Evolutionary conservation across 2,888 invertebrate genomes (phyloP).

Genomic region (Orchestes rusci): DNA sequence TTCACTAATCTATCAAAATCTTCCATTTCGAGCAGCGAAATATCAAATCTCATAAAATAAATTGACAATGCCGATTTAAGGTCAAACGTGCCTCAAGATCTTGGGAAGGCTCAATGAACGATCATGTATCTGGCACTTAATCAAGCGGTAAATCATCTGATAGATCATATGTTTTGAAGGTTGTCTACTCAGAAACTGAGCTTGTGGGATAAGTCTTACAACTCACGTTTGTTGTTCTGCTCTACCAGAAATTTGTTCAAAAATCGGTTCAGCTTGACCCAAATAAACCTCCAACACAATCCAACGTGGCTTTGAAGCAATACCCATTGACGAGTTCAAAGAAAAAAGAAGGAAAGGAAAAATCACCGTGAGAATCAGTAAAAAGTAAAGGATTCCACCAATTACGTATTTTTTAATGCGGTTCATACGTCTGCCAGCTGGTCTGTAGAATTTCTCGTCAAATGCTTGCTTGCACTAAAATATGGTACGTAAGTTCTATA

Average conservation of each 20-base stretch:
- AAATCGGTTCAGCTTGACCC: constrained; percentile 10
- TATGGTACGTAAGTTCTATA: too few species aligned
- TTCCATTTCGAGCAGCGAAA: too few species aligned
- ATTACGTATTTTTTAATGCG: constrained; percentile 8
- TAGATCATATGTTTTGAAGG: too few species aligned
- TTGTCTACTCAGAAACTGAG: too few species aligned
- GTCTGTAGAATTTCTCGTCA: constrained; percentile 3
- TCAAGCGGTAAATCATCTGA: too few species aligned
- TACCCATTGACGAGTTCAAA: constrained; percentile 7
- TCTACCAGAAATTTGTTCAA: not conserved
- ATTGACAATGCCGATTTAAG: too few species aligned
- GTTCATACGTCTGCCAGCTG: constrained; percentile 5
- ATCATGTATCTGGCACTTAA: too few species aligned
- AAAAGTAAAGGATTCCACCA: constrained; percentile 4
- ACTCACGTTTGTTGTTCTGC: not conserved
- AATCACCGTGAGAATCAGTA: constrained; percentile 13
- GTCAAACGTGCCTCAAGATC: too few species aligned
- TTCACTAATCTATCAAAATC: too few species aligned
- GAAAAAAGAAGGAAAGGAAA: constrained; percentile 20
- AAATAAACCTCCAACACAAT: constrained; percentile 10
- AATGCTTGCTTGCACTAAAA: constrained; percentile 18
- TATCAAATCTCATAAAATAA: too few species aligned
- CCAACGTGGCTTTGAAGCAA: constrained; percentile 6
- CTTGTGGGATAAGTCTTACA: too few species aligned
- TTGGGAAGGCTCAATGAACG: too few species aligned